Conservation (phyloP, 2,888 invertebrate genomes). For the Drosophila pseudotakahashii region DNA sequence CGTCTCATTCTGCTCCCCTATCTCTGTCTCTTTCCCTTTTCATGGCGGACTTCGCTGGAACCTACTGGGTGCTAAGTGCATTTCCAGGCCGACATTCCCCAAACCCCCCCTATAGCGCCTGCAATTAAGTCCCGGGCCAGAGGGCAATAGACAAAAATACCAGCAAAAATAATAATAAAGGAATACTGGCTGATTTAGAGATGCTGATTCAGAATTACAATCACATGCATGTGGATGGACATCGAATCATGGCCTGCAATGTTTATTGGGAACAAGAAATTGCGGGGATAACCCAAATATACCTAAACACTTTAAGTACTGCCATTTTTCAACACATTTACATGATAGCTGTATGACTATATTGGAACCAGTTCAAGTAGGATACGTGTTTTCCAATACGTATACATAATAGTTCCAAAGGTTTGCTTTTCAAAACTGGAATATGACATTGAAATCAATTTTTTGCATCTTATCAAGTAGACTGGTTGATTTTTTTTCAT, state of each 20-base stretch:
- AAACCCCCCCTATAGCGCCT: not conserved
- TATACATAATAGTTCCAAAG: too few species aligned
- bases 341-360: not conserved
- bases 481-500: too few species aligned
- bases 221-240: constrained; percentile 6
- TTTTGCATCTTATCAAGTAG: too few species aligned
- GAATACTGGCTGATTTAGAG: constrained; percentile 20
- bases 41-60: constrained; percentile 14
- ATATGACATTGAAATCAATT: too few species aligned
- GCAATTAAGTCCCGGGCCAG: constrained; percentile 25
- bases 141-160: constrained; percentile 3
- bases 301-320: too few species aligned
- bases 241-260: not conserved
- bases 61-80: constrained; percentile 60
- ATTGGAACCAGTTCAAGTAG: too few species aligned
- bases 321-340: not conserved
- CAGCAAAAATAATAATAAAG: not conserved
- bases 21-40: constrained; percentile 2
- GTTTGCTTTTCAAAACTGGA: too few species aligned
- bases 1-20: not conserved
- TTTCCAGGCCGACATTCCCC: constrained; percentile 6
- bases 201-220: constrained; percentile 10
- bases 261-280: not conserved
- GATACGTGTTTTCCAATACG: too few species aligned
- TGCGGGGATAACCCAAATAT: not conserved